These are phyloP conservation scores for Sarcophaga caerulescens DNA, from an alignment of 2,888 invertebrate species.

Conservation along the genomic window DNA sequence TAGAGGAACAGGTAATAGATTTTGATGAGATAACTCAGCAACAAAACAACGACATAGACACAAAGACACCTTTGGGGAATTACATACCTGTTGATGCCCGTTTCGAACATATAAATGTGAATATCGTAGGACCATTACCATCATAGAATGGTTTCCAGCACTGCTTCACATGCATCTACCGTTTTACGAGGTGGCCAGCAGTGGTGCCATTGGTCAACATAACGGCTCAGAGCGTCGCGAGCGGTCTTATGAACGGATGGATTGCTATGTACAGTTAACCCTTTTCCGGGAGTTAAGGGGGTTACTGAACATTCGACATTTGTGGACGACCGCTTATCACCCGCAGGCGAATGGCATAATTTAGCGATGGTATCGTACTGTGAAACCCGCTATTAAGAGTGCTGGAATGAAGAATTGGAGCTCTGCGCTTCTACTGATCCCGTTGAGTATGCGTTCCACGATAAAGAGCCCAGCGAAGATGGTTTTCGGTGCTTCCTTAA, in stretches of 20 bases:
- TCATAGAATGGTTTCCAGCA: slow-evolving; percentile 46
- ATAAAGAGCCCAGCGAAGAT: not conserved
- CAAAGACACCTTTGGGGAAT: not conserved
- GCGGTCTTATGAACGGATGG: not conserved
- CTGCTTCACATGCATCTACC: slow-evolving; percentile 67
- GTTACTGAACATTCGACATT: slow-evolving; percentile 2
- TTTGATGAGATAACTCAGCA: slow-evolving; percentile 6
- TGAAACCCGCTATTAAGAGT: slow-evolving; percentile 11
- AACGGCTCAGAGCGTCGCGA: not conserved
- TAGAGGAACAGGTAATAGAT: not conserved
- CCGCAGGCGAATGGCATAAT: slow-evolving; percentile 29
- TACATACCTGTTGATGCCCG: slow-evolving; percentile 72
- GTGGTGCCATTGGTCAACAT: slow-evolving; percentile 16
- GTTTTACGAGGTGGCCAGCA: slow-evolving; percentile 69
- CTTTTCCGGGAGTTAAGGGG: slow-evolving; percentile 30
- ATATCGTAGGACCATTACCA: not conserved
- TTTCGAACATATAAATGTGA: slow-evolving; percentile 14
- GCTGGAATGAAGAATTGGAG: not conserved
- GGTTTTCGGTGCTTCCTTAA: too few species aligned
- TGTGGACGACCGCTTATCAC: slow-evolving; percentile 12
- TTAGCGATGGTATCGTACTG: slow-evolving; percentile 14
- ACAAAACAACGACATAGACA: not conserved
- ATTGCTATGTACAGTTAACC: slow-evolving; percentile 3
- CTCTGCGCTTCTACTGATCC: not conserved
- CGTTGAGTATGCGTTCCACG: not conserved